These are phyloP conservation scores for Microcebus ravelobensis DNA, from an alignment of 2,113 vertebrate species.

Conservation along the genomic window DNA sequence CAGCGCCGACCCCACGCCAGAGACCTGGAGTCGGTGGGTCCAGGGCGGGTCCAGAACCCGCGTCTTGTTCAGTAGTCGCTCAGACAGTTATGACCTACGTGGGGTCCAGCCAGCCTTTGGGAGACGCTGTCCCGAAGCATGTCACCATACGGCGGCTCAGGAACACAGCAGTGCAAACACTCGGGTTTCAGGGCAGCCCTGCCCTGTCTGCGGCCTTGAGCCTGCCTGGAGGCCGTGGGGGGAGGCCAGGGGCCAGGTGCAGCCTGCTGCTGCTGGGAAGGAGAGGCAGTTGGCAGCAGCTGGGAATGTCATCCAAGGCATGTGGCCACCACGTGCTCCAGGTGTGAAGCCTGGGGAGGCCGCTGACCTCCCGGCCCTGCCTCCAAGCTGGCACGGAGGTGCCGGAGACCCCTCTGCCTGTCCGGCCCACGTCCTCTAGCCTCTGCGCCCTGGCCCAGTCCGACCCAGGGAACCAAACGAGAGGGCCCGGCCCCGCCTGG, in stretches of 20 bases:
- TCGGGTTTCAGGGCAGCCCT: not conserved
- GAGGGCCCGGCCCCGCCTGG: not conserved
- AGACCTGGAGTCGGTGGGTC: accelerated
- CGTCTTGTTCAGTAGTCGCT: accelerated
- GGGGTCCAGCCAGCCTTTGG: not conserved
- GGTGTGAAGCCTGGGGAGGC: not conserved
- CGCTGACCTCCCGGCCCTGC: accelerated
- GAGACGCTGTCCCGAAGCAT: not conserved
- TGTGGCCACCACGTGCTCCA: not conserved
- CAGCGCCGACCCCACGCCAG: no score
- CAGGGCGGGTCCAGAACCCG: accelerated
- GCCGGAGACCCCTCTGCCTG: not conserved
- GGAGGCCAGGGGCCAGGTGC: accelerated
- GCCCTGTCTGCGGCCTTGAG: not conserved
- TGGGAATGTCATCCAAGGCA: accelerated
- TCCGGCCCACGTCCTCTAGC: no score
- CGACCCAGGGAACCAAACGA: accelerated
- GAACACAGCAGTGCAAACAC: accelerated
- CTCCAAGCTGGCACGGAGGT: accelerated
- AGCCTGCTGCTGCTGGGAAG: not conserved
- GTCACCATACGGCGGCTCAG: not conserved
- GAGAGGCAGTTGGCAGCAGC: not conserved
- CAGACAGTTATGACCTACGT: accelerated
- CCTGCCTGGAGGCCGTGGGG: no score
- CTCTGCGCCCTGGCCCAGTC: not conserved